Evolutionary conservation across 92 coral and sea anemone genomes (phyloP).

Genomic region (Plumapathes pennacea): DNA sequence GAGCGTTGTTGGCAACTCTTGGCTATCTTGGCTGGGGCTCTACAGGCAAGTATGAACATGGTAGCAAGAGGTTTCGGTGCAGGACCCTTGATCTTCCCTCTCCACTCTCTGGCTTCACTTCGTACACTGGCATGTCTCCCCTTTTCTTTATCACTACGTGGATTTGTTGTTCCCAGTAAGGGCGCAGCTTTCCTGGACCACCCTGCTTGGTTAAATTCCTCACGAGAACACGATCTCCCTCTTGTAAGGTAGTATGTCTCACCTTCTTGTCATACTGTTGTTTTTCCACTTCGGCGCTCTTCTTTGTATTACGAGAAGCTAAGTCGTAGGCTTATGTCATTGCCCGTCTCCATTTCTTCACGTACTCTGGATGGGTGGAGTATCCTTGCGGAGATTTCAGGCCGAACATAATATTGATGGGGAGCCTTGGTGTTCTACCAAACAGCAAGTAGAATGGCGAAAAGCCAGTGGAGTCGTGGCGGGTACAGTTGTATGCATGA

Average conservation of each 20-base stretch:
- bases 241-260: slow-evolving; percentile 20
- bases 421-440: slow-evolving; percentile 53
- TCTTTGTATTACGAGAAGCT: slow-evolving; percentile 31
- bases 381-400: slow-evolving; percentile 46
- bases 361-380: slow-evolving; percentile 57
- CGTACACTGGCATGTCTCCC: slow-evolving; percentile 57
- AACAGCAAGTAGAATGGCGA: slow-evolving; percentile 55
- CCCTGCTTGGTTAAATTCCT: slow-evolving; percentile 23
- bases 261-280: slow-evolving; percentile 46
- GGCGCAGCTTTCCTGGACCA: slow-evolving; percentile 55
- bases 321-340: slow-evolving; percentile 56
- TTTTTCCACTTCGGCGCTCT: slow-evolving; percentile 19
- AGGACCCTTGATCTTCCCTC: slow-evolving; percentile 27
- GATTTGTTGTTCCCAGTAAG: slow-evolving; percentile 54
- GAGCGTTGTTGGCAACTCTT: slow-evolving; percentile 2
- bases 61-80: slow-evolving; percentile 36
- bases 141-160: slow-evolving; percentile 43
- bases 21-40: slow-evolving; percentile 17
- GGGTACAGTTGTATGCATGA: slow-evolving; percentile 64
- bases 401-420: slow-evolving; percentile 59
- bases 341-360: slow-evolving; percentile 52
- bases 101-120: slow-evolving; percentile 40
- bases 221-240: slow-evolving; percentile 49
- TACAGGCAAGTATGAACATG: slow-evolving; percentile 35
- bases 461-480: slow-evolving; percentile 57